Conservation (phyloP, 2,113 vertebrate species). For the Narcine bancroftii region DNA sequence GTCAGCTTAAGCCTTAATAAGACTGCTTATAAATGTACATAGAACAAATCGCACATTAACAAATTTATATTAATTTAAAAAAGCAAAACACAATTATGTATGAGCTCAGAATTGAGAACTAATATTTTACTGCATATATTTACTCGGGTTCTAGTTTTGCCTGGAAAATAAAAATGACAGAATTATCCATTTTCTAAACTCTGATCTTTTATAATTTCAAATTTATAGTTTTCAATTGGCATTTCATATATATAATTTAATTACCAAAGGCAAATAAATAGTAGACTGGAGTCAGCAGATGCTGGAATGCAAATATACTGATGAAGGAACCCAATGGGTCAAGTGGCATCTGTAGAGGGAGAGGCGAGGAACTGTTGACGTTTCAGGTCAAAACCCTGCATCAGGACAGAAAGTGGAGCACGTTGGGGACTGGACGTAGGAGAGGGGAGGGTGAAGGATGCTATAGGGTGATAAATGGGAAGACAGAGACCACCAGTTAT, state of each 20-base stretch:
- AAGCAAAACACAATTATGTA: neutral
- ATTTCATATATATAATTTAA: neutral
- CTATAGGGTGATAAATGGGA: too few species aligned
- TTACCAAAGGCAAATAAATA: neutral
- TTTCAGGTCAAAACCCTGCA: too few species aligned
- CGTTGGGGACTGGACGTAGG: too few species aligned
- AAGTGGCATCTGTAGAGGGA: too few species aligned
- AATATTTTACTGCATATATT: neutral
- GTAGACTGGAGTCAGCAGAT: too few species aligned
- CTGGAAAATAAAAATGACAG: conserved; percentile 5
- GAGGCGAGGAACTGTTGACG: too few species aligned
- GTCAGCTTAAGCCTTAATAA: neutral
- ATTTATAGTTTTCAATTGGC: neutral
- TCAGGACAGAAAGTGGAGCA: too few species aligned
- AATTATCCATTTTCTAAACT: neutral
- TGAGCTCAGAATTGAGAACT: conserved; percentile 11
- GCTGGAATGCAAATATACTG: too few species aligned
- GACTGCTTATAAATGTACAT: neutral
- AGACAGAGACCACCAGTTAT: too few species aligned
- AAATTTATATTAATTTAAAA: conserved; percentile 22
- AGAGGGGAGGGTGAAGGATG: too few species aligned
- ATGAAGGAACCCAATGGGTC: too few species aligned
- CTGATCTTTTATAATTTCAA: neutral
- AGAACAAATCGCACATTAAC: neutral
- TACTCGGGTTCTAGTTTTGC: neutral